These are phyloP conservation scores for Paracanthobrama guichenoti DNA, from an alignment of 2,113 vertebrate species.

Conservation along the genomic window DNA sequence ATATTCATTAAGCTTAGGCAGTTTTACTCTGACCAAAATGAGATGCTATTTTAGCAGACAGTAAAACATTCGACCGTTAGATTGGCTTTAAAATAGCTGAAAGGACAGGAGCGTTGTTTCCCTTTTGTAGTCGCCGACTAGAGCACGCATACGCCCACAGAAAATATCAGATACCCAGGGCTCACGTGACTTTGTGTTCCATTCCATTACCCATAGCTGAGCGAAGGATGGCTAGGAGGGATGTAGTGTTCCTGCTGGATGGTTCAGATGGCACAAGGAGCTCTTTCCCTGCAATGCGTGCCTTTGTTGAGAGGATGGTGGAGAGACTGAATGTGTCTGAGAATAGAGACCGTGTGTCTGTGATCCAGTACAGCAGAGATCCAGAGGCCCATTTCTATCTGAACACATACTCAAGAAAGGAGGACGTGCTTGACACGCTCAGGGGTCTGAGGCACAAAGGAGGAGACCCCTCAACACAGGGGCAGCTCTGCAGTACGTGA, in stretches of 20 bases:
- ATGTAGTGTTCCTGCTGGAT: conserved; percentile 93
- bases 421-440: conserved; percentile 16
- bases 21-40: neutral
- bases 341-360: conserved; percentile 80
- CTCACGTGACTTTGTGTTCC: conserved; percentile 50
- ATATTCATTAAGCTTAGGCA: neutral
- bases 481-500: conserved; percentile 44
- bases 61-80: neutral
- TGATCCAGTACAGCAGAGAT: conserved; percentile 87
- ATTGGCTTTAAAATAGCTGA: neutral
- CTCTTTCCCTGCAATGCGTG: conserved; percentile 84
- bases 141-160: neutral
- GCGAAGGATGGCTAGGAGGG: conserved; percentile 76
- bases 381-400: conserved; percentile 46
- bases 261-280: conserved; percentile 78
- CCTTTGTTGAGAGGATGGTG: conserved; percentile 84
- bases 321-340: conserved; percentile 82
- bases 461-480: conserved; percentile 40
- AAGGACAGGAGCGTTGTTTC: neutral
- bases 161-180: neutral
- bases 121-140: neutral
- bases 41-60: neutral
- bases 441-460: conserved; percentile 50
- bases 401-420: conserved; percentile 40
- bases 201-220: conserved; percentile 46